Conservation (phyloP, 2,888 invertebrate species). For the Caenorhabditis virilis region DNA sequence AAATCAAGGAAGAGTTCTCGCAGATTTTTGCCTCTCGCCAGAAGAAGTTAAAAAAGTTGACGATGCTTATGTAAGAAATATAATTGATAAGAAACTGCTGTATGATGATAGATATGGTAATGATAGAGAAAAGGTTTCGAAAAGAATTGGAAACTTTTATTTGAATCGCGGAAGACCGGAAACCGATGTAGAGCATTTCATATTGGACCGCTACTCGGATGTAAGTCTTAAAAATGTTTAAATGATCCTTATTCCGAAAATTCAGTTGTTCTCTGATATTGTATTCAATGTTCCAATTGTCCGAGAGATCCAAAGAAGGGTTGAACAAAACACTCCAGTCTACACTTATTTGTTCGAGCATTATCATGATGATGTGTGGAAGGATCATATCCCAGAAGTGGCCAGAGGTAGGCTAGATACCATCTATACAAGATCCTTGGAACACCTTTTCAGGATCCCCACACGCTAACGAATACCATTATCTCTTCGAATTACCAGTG, state of each 20-base stretch:
- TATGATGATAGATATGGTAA: conserved; percentile 25
- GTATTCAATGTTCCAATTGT: conserved; percentile 32
- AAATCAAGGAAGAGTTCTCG: conserved; percentile 27
- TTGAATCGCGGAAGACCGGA: conserved; percentile 12
- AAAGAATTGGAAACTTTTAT: conserved; percentile 17
- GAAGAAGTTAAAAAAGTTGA: conserved; percentile 15
- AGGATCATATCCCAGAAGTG: conserved; percentile 19
- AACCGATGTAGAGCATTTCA: conserved; percentile 9
- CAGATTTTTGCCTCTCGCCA: conserved; percentile 17
- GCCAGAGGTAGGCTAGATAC: conserved; percentile 1
- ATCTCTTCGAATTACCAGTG: conserved; percentile 36
- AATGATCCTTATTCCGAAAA: neutral
- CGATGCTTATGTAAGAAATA: conserved; percentile 18
- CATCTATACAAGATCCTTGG: neutral
- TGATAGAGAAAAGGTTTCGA: conserved; percentile 17
- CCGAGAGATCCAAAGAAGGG: conserved; percentile 24
- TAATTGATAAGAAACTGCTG: conserved; percentile 21
- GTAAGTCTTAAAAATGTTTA: neutral
- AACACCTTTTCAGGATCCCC: conserved; percentile 14
- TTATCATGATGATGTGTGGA: conserved; percentile 30
- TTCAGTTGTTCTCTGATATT: conserved; percentile 30
- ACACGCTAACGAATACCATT: conserved; percentile 48
- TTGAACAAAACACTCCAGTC: conserved; percentile 21
- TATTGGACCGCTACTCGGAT: conserved; percentile 15
- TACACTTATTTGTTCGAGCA: conserved; percentile 37